Conservation (phyloP, 2,797 vertebrate genomes). For the Peromyscus attwateri region DNA sequence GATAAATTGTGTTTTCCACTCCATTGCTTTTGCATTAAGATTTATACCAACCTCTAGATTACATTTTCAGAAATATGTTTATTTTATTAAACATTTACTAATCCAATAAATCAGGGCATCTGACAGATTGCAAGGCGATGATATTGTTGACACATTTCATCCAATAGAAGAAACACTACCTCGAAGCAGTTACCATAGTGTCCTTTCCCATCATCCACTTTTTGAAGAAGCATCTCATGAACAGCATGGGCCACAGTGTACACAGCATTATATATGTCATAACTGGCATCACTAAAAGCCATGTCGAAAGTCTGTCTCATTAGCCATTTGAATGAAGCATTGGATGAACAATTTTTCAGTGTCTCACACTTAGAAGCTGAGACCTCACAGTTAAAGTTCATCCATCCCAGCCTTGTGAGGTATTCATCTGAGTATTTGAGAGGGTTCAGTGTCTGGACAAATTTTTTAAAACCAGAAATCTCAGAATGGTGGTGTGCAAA, state of each 20-base stretch:
- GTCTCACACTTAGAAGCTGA: neutral
- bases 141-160: neutral
- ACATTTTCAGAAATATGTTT: no score
- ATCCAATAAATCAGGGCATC: rapidly evolving
- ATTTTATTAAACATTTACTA: neutral
- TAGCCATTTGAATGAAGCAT: neutral
- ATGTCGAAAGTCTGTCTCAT: neutral
- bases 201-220: neutral
- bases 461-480: no score
- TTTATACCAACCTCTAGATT: neutral
- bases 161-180: neutral
- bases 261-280: neutral
- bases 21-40: neutral
- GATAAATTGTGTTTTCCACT: neutral
- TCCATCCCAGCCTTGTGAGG: neutral
- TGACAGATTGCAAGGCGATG: neutral
- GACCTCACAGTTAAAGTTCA: neutral
- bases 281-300: neutral
- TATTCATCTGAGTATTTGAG: neutral
- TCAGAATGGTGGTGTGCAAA: no score
- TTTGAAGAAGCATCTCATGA: neutral
- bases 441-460: neutral
- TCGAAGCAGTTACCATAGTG: rapidly evolving
- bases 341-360: neutral
- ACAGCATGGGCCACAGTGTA: neutral